phyloP scores from a whole-genome alignment of 2,888 invertebrate species.

The Tenthredo scrophulariae region DNA sequence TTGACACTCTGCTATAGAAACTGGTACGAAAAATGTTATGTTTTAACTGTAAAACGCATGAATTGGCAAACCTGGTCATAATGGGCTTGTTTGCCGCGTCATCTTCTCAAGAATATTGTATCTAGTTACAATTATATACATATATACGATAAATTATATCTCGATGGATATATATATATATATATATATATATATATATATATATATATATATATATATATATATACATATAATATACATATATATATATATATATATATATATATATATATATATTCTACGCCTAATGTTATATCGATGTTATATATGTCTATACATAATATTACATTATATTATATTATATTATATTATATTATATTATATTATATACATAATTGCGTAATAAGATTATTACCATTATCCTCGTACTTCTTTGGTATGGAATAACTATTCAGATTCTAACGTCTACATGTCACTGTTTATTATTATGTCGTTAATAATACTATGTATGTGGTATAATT shows the following conservation, averaged over 20 bases:
- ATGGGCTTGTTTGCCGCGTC: not conserved
- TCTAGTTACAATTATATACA: constrained; percentile 31
- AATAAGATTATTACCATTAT: constrained; percentile 14
- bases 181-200: constrained; percentile 46
- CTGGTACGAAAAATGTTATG: not conserved
- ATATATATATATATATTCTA: constrained; percentile 49
- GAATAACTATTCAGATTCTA: constrained; percentile 63
- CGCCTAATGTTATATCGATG: constrained; percentile 51
- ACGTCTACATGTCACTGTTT: constrained; percentile 71
- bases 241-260: constrained; percentile 47
- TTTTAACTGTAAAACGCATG: not conserved
- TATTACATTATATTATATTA: constrained; percentile 44
- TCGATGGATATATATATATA: constrained; percentile 53
- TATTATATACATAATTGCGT: constrained; percentile 12
- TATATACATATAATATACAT: constrained; percentile 53
- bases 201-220: constrained; percentile 24
- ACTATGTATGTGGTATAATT: constrained; percentile 70
- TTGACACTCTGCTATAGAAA: constrained; percentile 27
- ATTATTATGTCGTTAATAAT: constrained; percentile 68
- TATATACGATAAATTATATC: constrained; percentile 34
- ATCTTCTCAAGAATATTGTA: not conserved
- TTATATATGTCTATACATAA: constrained; percentile 46
- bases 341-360: constrained; percentile 39
- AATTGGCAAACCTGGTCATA: constrained; percentile 17
- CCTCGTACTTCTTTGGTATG: constrained; percentile 42